phyloP scores from a whole-genome alignment of 2,888 invertebrate species.

The Shargacucullia verbasci region DNA sequence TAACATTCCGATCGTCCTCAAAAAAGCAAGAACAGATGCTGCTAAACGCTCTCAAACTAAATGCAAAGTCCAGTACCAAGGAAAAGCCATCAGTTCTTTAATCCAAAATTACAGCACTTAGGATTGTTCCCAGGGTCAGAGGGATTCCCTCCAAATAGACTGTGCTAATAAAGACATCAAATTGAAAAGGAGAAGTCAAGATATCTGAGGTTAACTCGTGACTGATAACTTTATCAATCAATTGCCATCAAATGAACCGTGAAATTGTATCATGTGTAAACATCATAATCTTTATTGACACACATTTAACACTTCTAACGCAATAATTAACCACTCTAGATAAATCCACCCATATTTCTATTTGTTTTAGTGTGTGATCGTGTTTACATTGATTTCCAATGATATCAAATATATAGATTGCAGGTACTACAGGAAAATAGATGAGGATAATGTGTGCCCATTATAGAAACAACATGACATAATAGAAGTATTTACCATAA shows the following conservation, averaged over 20 bases:
- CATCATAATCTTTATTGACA: constrained; percentile 10
- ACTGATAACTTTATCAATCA: too few relatives aligned
- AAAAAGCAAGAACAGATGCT: too few relatives aligned
- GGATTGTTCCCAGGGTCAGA: too few relatives aligned
- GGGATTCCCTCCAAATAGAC: too few relatives aligned
- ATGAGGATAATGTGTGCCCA: constrained; percentile 14
- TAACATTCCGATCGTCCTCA: too few relatives aligned
- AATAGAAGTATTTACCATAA: constrained; percentile 1
- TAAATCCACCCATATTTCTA: constrained; percentile 9
- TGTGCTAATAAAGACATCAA: too few relatives aligned
- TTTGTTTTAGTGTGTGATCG: constrained; percentile 12
- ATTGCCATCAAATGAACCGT: constrained; percentile 9
- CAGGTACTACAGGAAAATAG: constrained; percentile 22
- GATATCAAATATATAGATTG: constrained; percentile 18
- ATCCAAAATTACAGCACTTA: too few relatives aligned
- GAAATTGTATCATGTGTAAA: constrained; percentile 14
- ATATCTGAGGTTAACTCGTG: too few relatives aligned
- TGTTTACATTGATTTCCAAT: constrained; percentile 32
- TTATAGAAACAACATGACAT: not conserved
- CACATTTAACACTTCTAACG: constrained; percentile 2
- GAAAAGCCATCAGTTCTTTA: too few relatives aligned
- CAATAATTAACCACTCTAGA: constrained; percentile 14
- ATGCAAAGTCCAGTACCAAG: too few relatives aligned
- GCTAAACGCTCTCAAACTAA: too few relatives aligned
- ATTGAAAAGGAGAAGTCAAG: too few relatives aligned